Evolutionary conservation across 2,888 invertebrate species (phyloP), one percentile per base, ranked within the genome.

Genomic region (Ptilodon capucinus): DNA sequence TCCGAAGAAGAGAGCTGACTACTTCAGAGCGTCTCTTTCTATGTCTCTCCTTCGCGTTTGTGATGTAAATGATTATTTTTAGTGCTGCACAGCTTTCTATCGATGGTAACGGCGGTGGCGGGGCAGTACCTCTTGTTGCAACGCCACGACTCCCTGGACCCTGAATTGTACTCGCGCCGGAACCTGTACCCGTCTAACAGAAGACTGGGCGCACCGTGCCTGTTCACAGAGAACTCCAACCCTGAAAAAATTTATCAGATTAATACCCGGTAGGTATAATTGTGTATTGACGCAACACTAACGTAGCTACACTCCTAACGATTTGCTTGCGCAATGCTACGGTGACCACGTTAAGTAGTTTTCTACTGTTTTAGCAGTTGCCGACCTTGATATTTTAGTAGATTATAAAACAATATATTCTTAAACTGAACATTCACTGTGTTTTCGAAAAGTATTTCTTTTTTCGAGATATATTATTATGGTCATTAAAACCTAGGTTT

Each of bases 121-220:
- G 59, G 63, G 16, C 68, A 68, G 9, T 64, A 63, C 18, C 64
- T 46, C 40, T 51, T 64, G 23, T 53, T 50, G 40, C 69, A 74
- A 18, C 74, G 51, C 74, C 74, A 74, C 1, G 70, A 62, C 0
- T 58, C 39, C 17, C 66, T 58, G 9, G 5, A 1, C 4, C 63
- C 69, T 9, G 60, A 49, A 1, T 41, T 2, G 23, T 64, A 64
- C 34, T 62, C 64, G 14, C 50, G 52, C 23, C 56, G 50, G 46
- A 57, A 71, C 36, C 52, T 57, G 49, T 58, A 49, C 9, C 46
- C 44, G 7, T 51, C 38, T 17, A 71, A 18, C 8, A 51, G 39
- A 48, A 64, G 48, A 9, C 36, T 47, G n/a, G 16, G 47, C 6
- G 42, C 40, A 25, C 64, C 64, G n/a, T 43, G 48, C 5, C 54